A percentile compares a stretch with the other conserved stretches of the same genome.
These are phyloP conservation scores for Cephalopholis sonnerati DNA, from an alignment of 2,113 vertebrate genomes.

Conservation along the genomic window DNA sequence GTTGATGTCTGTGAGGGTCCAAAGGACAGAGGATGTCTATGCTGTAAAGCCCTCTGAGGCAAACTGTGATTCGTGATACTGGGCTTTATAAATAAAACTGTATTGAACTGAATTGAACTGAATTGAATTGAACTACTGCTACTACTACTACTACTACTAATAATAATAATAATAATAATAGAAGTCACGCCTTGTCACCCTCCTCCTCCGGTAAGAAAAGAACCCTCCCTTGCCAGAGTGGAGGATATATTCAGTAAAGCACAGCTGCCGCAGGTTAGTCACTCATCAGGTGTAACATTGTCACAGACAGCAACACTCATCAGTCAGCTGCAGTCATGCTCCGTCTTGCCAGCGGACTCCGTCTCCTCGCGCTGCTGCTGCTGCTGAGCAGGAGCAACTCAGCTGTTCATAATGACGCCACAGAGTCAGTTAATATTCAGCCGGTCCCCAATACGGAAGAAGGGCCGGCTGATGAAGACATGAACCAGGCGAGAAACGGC, in stretches of 20 bases:
- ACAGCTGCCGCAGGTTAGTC: constrained; percentile 22
- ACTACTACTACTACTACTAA: no score
- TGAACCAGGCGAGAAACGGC: constrained; percentile 77
- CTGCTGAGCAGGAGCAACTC: constrained; percentile 59
- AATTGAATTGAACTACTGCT: no score
- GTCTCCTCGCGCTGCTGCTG: constrained; percentile 62
- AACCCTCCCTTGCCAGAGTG: neutral
- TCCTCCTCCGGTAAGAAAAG: no score
- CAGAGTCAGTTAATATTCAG: constrained; percentile 55
- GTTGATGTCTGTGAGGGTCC: no score
- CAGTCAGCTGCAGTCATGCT: constrained; percentile 62
- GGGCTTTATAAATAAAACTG: no score
- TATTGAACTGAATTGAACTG: no score
- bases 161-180: no score
- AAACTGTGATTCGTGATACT: no score
- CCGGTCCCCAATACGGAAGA: constrained; percentile 4
- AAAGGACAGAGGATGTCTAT: no score
- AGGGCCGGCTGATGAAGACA: constrained; percentile 43
- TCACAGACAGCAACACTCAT: neutral
- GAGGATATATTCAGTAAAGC: constrained; percentile 68
- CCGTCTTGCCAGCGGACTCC: constrained; percentile 34
- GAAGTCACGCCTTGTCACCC: no score
- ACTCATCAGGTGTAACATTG: neutral
- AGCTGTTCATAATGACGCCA: constrained; percentile 77
- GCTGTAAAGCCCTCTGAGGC: no score